phyloP scores from a whole-genome alignment of 2,797 vertebrate species.

The Acrossocheilus fasciatus region DNA sequence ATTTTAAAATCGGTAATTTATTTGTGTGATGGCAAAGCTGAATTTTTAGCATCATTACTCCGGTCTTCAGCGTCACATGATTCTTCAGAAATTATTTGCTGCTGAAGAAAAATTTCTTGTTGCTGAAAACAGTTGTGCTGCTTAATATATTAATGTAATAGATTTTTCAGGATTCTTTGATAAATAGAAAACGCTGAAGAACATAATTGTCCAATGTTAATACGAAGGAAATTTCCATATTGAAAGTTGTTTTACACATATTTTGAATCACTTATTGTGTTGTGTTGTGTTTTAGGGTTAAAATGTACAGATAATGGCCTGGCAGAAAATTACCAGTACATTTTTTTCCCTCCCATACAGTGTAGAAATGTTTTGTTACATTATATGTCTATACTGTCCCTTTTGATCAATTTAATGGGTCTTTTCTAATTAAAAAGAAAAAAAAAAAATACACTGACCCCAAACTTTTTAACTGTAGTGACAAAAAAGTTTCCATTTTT shows the following conservation, averaged over 20 bases:
- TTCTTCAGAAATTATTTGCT: background rate
- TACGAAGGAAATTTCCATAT: background rate
- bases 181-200: background rate
- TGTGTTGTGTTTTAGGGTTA: background rate
- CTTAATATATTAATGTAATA: too few relatives aligned
- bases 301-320: background rate
- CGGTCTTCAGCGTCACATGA: background rate
- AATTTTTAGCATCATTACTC: background rate
- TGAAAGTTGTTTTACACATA: background rate
- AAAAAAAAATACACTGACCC: background rate
- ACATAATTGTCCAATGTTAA: background rate
- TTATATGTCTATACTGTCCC: background rate
- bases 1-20: background rate
- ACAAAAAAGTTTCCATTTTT: background rate
- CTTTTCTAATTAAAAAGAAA: background rate
- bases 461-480: background rate
- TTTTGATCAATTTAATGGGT: background rate
- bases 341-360: background rate
- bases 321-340: background rate
- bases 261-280: background rate
- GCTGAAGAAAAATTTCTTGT: background rate
- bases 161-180: background rate
- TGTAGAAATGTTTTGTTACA: background rate
- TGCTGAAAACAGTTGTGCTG: background rate
- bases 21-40: background rate